Base-by-base conservation (phyloP, 2,888 invertebrate genomes). In the Mechanitis mazaeus region DNA sequence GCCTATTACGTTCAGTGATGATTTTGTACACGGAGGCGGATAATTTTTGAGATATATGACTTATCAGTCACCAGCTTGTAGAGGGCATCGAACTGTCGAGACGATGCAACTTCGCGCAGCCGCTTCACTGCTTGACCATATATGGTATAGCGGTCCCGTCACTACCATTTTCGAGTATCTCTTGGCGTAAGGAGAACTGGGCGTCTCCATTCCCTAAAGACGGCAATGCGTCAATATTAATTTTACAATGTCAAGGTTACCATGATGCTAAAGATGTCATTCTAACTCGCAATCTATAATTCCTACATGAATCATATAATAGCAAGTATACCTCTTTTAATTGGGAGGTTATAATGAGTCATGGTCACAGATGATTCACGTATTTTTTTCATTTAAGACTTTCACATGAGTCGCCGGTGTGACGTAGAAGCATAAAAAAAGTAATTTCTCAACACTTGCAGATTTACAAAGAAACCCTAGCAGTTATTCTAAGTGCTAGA, bases 41-140 rank as follows among this genome's bases (percentile, higher is more conserved):
- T 68, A 65, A 67, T 64, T 73, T 66, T 68, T 66, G 58, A 66
- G 59, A 67, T 65, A 66, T 69, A 64, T 56, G 65, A 65, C 71
- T 81, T 83, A 80, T 82, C 80, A 78, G 77, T 70, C 68, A 69
- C 56, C 61, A 61, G 61, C 55, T 72, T 69, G 77, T 69, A 65
- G 84, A 76, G 89, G 87, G 87, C 89, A 85, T 85, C 85, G 88
- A 88, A 87, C 88, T 79, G 75, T 60, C 67, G 71, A 74, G 78
- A 76, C 80, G 80, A 78, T 83, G 86, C 85, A 84, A 75, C 77
- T 81, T 75, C 85, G 89, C 88, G 88, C 89, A 89, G 85, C 82
- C 87, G 87, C 87, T 80, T 71, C 79, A 77, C 75, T 74, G 79
- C 81, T 87, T 90, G 82, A 78, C 89, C 89, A 85, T 90, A 88